Evolutionary conservation across 2,113 vertebrate genomes (phyloP), one percentile per base, ranked within the genome.

Genomic region (Sinosuthora webbiana): DNA sequence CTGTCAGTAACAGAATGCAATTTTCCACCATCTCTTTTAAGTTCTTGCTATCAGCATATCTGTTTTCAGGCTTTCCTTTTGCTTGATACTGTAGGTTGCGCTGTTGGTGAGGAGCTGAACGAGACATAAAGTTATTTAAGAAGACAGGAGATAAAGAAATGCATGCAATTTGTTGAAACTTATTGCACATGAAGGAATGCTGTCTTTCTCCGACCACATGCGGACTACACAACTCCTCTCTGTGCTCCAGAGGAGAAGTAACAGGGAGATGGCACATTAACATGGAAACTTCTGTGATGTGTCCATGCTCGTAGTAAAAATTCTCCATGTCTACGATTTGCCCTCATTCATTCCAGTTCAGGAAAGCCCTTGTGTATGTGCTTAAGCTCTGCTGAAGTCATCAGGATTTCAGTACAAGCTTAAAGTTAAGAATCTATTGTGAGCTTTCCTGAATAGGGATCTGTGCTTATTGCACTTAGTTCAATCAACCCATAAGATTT

Each of bases 401-500:
- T 76, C 1, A 2, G 49, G 73, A 93, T 87, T 95, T 93, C 88
- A 78, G 69, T 53, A 83, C 45, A 83, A 89, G 90, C 92, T 96
- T 95, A 75, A 96, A 93, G 81, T 80, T 71, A 88, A 78, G 63
- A 67, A 91, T 42, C 59, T 83, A 8, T 60, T 24, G 60, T 93
- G 78, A 87, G 77, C 85, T 92, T 91, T 95, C 76, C 78, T 94
- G 90, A 94, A 89, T 11, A 78, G 88, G 70, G 84, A 84, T 81
- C 87, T 95, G 97, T 95, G 95, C 97, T 93, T 91, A 91, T 68
- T 95, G 94, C 96, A 97, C 96, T 95, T 95, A 94, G 59, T 87
- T 96, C 94, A 95, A 94, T 92, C 80, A 97, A 93, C 73, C n/a
- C 90, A 81, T 39, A 69, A 96, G 86, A 95, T 97, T 97, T 97